These are phyloP conservation scores for Orthosia cruda DNA, from an alignment of 2,888 invertebrate genomes.

Conservation along the genomic window DNA sequence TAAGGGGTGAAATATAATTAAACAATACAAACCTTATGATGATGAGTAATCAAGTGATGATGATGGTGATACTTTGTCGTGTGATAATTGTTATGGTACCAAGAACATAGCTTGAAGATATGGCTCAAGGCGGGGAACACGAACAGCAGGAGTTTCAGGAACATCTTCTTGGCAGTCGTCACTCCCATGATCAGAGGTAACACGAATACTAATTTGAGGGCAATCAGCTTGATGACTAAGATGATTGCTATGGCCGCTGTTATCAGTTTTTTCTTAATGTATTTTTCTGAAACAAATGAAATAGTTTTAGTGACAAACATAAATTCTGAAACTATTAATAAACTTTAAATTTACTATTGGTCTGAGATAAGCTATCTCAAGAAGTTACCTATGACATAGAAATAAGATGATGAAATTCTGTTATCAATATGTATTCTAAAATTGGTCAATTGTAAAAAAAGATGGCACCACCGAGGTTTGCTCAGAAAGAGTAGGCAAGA, in stretches of 20 bases:
- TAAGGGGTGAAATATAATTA: no score
- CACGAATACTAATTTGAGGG: conserved; percentile 95
- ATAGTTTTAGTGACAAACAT: background rate
- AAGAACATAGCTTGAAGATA: conserved; percentile 96
- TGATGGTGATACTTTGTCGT: conserved; percentile 96
- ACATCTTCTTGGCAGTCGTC: conserved; percentile 96
- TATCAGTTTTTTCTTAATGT: conserved; percentile 94
- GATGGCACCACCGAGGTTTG: no score
- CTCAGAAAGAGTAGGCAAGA: no score
- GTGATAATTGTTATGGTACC: conserved; percentile 95
- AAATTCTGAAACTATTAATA: background rate
- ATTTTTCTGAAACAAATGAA: conserved; percentile 93
- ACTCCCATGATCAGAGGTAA: conserved; percentile 95
- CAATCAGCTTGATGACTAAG: conserved; percentile 95
- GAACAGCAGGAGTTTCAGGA: conserved; percentile 95
- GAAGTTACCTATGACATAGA: background rate
- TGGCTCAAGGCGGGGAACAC: conserved; percentile 96
- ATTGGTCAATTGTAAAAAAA: no score
- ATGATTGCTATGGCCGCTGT: conserved; percentile 95
- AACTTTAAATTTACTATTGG: background rate
- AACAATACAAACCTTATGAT: conserved; percentile 89
- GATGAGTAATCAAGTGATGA: conserved; percentile 95
- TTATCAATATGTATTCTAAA: background rate
- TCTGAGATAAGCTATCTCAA: background rate
- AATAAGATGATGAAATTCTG: background rate